These are phyloP conservation scores for Corythornis leucogaster DNA, from an alignment of 2,797 vertebrate species.

Conservation along the genomic window DNA sequence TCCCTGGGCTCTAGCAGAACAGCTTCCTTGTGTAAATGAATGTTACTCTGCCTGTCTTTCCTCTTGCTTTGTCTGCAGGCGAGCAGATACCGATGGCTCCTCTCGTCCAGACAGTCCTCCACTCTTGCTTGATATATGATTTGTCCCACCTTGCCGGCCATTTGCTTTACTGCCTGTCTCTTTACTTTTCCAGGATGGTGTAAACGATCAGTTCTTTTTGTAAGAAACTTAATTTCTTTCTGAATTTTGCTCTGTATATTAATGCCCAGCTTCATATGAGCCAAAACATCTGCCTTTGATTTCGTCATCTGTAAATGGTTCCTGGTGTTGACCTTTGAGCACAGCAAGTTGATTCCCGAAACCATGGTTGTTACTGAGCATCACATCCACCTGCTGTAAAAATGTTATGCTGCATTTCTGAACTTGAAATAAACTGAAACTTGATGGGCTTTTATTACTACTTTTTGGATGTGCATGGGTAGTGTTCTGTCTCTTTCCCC, in stretches of 20 bases:
- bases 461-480: constrained; percentile 1
- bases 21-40: constrained; percentile 20
- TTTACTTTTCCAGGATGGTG: constrained; percentile 64
- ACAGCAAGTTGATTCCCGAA: constrained; percentile 60
- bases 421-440: constrained; percentile 79
- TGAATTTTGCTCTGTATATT: constrained; percentile 57
- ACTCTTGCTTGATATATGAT: constrained; percentile 58
- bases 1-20: not conserved
- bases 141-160: constrained; percentile 11
- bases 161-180: constrained; percentile 55
- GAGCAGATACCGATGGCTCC: constrained; percentile 57
- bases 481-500: not conserved
- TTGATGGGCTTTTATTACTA: constrained; percentile 68
- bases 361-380: constrained; percentile 55
- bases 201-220: constrained; percentile 14
- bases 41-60: constrained; percentile 64
- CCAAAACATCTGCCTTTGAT: constrained; percentile 56
- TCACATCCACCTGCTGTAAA: constrained; percentile 73
- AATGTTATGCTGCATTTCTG: constrained; percentile 75
- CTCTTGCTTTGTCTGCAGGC: constrained; percentile 71
- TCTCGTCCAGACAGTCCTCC: constrained; percentile 62
- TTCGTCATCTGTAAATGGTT: constrained; percentile 56
- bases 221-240: constrained; percentile 56
- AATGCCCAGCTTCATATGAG: constrained; percentile 49
- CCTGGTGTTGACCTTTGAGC: constrained; percentile 62